Evolutionary conservation across 2,888 invertebrate genomes (phyloP).

Genomic region (Zygothrica quintamaculata): DNA sequence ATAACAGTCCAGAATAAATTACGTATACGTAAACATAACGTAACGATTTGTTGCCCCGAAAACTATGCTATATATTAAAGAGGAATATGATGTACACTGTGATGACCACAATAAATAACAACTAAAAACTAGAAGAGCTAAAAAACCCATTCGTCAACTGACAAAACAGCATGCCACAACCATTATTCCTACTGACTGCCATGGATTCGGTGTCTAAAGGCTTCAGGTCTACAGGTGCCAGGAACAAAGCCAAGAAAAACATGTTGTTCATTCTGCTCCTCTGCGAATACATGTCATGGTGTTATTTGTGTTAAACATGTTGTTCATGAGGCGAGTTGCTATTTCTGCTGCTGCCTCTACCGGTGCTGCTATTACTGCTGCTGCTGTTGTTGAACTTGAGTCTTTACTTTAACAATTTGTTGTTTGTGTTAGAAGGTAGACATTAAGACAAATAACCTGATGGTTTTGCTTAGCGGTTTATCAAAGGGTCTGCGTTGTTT

Average conservation of each 20-base stretch:
- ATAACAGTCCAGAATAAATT: too few species aligned
- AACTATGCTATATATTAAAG: slow-evolving; percentile 24
- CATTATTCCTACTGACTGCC: slow-evolving; percentile 26
- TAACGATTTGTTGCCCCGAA: slow-evolving; percentile 3
- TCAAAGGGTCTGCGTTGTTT: too few species aligned
- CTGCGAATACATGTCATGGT: slow-evolving; percentile 3
- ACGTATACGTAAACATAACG: too few species aligned
- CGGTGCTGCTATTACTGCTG: slow-evolving; percentile 9
- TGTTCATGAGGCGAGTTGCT: slow-evolving; percentile 26
- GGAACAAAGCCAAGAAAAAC: slow-evolving; percentile 35
- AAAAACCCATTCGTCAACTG: slow-evolving; percentile 60
- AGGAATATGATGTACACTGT: too few species aligned
- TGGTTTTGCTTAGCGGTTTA: slow-evolving; percentile 12
- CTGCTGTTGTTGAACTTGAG: slow-evolving; percentile 43
- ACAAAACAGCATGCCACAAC: slow-evolving; percentile 42
- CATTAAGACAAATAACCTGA: slow-evolving; percentile 29
- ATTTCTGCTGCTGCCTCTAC: slow-evolving; percentile 1
- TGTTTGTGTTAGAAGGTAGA: slow-evolving; percentile 33
- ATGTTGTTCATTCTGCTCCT: slow-evolving; percentile 29
- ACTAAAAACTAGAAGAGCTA: slow-evolving; percentile 41
- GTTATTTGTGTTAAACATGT: slow-evolving; percentile 41
- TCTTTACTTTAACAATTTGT: slow-evolving; percentile 42
- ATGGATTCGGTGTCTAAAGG: slow-evolving; percentile 36
- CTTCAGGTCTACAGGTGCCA: slow-evolving; percentile 34
- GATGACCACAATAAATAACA: slow-evolving; percentile 27